A percentile compares a stretch with the other conserved stretches of the same genome.
phyloP scores from a whole-genome alignment of 2,113 vertebrate genomes.

The Callopanchax toddi region DNA sequence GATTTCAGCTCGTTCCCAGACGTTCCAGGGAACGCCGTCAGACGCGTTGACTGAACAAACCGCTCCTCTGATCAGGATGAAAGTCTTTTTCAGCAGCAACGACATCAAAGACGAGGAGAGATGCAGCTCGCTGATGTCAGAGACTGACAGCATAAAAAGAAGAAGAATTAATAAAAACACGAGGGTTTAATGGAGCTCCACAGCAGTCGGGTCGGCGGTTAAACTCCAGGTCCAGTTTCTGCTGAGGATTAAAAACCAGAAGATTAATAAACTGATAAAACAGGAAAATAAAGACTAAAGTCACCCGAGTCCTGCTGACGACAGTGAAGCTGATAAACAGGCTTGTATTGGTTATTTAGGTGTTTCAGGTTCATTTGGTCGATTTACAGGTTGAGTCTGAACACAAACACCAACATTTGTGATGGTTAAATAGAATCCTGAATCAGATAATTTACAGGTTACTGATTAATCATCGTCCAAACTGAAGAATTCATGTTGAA shows the following conservation, averaged over 20 bases:
- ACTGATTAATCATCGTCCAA: too few relatives aligned
- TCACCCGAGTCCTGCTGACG: neutral
- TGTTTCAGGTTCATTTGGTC: neutral
- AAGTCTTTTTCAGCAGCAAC: constrained; percentile 24
- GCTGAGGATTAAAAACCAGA: neutral
- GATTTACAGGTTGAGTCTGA: neutral
- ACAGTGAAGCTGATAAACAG: neutral
- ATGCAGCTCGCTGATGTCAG: constrained; percentile 9
- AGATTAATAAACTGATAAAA: too few relatives aligned
- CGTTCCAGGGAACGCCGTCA: constrained; percentile 17
- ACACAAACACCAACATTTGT: too few relatives aligned
- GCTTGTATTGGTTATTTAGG: neutral
- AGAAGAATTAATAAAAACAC: constrained; percentile 28
- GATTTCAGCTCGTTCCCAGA: constrained; percentile 17
- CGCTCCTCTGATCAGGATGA: constrained; percentile 55
- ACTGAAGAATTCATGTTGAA: too few relatives aligned
- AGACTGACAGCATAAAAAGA: constrained; percentile 12
- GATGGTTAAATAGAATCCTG: too few relatives aligned
- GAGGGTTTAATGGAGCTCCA: too few relatives aligned
- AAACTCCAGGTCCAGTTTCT: neutral
- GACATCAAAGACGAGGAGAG: constrained; percentile 36
- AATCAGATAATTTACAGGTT: too few relatives aligned
- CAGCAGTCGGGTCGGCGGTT: neutral
- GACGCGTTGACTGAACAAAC: constrained; percentile 36
- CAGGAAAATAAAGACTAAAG: neutral